phyloP scores from a whole-genome alignment of 1,140 invertebrate genomes.

The Brachionus rotundiformis region DNA sequence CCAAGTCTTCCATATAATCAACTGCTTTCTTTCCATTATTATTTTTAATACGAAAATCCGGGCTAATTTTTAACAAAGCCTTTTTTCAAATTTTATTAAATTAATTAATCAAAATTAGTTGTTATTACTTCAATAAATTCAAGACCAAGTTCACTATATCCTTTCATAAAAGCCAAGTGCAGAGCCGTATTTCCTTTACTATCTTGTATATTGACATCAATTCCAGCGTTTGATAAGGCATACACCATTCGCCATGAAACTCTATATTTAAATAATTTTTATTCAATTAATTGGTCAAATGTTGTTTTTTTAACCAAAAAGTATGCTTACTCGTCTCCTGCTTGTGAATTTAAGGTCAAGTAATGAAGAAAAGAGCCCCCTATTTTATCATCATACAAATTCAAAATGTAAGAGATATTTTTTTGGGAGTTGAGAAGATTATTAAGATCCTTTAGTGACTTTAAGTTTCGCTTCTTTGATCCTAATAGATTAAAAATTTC shows the following conservation, averaged over 20 bases:
- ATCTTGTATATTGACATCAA: conserved; percentile 56
- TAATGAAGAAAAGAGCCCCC: conserved; percentile 14
- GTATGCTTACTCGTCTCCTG: conserved; percentile 28
- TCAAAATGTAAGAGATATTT: not conserved
- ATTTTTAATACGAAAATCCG: conserved; percentile 19
- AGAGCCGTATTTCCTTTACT: conserved; percentile 55
- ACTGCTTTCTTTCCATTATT: conserved; percentile 10
- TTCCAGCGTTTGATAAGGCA: conserved; percentile 58
- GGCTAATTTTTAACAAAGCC: conserved; percentile 9
- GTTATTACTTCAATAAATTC: conserved; percentile 32
- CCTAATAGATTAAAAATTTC: conserved; percentile 12
- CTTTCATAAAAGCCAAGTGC: conserved; percentile 55
- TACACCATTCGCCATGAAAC: conserved; percentile 57
- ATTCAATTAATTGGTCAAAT: no score
- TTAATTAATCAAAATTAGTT: not conserved
- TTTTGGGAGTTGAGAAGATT: not conserved
- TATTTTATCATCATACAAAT: not conserved
- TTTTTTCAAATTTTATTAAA: conserved; percentile 5
- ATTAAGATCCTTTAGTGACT: not conserved
- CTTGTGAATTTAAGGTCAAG: not conserved
- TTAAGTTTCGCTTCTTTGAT: not conserved
- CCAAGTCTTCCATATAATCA: conserved; percentile 32
- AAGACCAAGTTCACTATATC: conserved; percentile 29
- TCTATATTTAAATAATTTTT: not conserved
- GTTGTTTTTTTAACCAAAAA: no score